Evolutionary conservation across 2,797 vertebrate species (phyloP).

Genomic region (Pteropus rufus): DNA sequence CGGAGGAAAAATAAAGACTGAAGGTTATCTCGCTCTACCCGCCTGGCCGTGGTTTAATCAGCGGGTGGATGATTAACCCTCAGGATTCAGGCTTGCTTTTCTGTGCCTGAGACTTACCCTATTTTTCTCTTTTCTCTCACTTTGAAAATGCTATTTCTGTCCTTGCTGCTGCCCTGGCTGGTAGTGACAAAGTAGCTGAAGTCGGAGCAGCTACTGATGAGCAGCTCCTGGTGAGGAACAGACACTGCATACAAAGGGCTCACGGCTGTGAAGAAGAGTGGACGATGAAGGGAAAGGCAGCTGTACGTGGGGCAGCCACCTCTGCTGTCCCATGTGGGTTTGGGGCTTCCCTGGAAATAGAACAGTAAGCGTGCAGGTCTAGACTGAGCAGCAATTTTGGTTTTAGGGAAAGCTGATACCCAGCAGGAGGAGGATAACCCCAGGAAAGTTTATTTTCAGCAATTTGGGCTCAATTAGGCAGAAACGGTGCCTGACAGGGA

Average conservation of each 20-base stretch:
- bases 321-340: background rate
- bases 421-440: background rate
- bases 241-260: background rate
- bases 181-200: background rate
- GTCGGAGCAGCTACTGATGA: background rate
- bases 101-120: background rate
- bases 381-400: slow-evolving; percentile 60
- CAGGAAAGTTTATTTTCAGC: slow-evolving; percentile 33
- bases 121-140: background rate
- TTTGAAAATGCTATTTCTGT: background rate
- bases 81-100: background rate
- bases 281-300: background rate
- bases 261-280: background rate
- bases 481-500: background rate
- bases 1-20: background rate
- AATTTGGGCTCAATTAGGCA: slow-evolving; percentile 49
- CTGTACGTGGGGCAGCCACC: background rate
- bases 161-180: rapidly evolving
- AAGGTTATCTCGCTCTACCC: background rate
- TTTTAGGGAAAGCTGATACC: slow-evolving; percentile 68
- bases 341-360: slow-evolving; percentile 54
- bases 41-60: background rate
- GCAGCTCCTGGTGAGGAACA: background rate
- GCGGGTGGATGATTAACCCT: background rate
- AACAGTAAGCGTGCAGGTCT: slow-evolving; percentile 38